A percentile compares a stretch with the other conserved stretches of the same genome.
phyloP scores from a whole-genome alignment of 2,797 vertebrate species.

The Enteromius paludinosus region DNA sequence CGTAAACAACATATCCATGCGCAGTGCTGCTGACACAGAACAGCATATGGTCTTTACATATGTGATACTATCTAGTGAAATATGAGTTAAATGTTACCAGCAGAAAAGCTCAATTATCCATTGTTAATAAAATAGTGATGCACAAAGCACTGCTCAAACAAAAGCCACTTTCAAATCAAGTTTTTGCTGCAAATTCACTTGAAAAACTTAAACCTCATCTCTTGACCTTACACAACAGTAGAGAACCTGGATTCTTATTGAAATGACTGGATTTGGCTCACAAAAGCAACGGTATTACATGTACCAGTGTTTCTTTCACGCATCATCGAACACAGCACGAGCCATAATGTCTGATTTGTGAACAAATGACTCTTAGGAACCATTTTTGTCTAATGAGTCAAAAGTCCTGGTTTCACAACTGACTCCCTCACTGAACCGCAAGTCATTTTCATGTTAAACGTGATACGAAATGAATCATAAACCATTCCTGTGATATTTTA shows the following conservation, averaged over 20 bases:
- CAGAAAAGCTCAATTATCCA: not conserved
- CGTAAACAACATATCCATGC: too few species aligned
- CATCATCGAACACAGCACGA: not conserved
- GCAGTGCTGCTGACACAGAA: too few species aligned
- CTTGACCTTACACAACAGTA: not conserved
- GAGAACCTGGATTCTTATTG: not conserved
- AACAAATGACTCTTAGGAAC: not conserved
- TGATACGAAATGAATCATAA: not conserved
- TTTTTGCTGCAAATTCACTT: not conserved
- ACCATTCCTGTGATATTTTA: not conserved
- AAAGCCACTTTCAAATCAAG: not conserved
- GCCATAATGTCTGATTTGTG: conserved; percentile 7
- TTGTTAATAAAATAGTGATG: not conserved
- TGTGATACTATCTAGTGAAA: not conserved
- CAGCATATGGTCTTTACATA: too few species aligned
- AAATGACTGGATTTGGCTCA: not conserved
- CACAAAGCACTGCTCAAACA: not conserved
- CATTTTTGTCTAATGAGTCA: not conserved
- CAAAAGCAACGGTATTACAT: not conserved
- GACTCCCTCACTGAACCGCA: not conserved
- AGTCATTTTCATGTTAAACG: not conserved
- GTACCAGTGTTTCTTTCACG: not conserved
- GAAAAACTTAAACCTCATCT: not conserved
- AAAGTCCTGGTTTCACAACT: not conserved
- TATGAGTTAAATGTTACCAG: not conserved